Evolutionary conservation across 2,113 vertebrate species (phyloP).

Genomic region (Gracilinanus agilis): DNA sequence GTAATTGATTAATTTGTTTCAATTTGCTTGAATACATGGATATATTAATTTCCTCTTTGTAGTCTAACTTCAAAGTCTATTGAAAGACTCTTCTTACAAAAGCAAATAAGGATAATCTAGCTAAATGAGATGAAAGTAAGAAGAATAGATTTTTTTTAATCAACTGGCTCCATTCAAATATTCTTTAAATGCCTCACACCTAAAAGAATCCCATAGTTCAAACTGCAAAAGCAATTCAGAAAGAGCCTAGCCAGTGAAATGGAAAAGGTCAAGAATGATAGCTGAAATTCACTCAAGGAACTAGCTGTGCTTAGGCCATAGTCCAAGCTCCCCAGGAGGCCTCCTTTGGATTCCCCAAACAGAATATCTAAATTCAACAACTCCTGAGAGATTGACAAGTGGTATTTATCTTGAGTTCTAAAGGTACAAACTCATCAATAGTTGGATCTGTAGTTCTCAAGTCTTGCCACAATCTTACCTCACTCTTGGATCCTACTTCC

Average conservation of each 20-base stretch:
- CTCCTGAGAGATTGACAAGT: background rate
- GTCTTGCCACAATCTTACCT: background rate
- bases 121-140: constrained; percentile 7
- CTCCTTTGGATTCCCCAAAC: background rate
- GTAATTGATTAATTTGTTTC: constrained; percentile 15
- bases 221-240: background rate
- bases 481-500: background rate
- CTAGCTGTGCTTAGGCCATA: background rate
- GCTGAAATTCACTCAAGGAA: background rate
- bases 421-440: background rate
- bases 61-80: constrained; percentile 21
- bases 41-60: constrained; percentile 20
- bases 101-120: constrained; percentile 10
- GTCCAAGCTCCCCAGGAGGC: background rate
- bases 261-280: background rate
- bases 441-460: background rate
- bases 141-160: constrained; percentile 3
- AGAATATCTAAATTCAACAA: background rate
- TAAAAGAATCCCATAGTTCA: background rate
- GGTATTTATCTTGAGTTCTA: background rate
- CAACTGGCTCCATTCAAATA: background rate
- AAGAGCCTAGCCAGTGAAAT: background rate
- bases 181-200: background rate
- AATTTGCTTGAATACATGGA: background rate
- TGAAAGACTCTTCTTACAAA: constrained; percentile 6